Conservation (phyloP, 2,797 vertebrate species). For the Scleropages formosus region DNA sequence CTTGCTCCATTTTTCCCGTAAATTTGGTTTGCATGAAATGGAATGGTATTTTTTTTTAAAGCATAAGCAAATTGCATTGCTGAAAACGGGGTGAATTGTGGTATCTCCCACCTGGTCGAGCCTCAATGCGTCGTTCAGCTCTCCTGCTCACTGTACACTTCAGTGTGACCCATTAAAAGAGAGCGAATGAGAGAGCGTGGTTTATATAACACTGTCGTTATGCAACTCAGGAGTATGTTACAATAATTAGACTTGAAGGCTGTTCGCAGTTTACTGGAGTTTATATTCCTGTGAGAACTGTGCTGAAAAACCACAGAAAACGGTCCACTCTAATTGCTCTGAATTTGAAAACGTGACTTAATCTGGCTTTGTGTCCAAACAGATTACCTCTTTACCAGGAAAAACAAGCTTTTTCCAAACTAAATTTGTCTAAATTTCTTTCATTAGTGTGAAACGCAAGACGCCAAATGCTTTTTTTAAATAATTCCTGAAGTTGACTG, state of each 20-base stretch:
- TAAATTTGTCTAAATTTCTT: neutral
- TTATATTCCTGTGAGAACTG: slow-evolving; percentile 1
- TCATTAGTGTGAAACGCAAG: neutral
- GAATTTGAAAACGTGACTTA: slow-evolving; percentile 10
- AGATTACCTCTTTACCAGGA: slow-evolving; percentile 4
- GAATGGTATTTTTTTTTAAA: neutral
- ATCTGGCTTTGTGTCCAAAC: slow-evolving; percentile 22
- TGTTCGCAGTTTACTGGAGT: slow-evolving; percentile 25
- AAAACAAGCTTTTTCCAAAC: neutral
- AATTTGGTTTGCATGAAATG: too few relatives aligned
- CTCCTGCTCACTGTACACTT: slow-evolving; percentile 22
- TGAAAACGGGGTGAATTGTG: neutral
- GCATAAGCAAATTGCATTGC: slow-evolving; percentile 1
- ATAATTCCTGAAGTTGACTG: too few relatives aligned
- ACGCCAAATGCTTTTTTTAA: too few relatives aligned
- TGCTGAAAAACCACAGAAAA: slow-evolving; percentile 17
- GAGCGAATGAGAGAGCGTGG: neutral
- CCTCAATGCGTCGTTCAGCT: neutral
- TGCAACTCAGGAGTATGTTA: slow-evolving; percentile 27
- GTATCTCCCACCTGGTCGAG: slow-evolving; percentile 18
- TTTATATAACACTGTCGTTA: slow-evolving; percentile 36
- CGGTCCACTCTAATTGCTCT: slow-evolving; percentile 9
- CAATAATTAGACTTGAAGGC: slow-evolving; percentile 20
- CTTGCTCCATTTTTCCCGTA: too few relatives aligned
- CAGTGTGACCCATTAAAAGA: neutral